Evolutionary conservation across 2,888 invertebrate species (phyloP), one percentile per base, ranked within the genome.

Genomic region (Epistrophe eligans): DNA sequence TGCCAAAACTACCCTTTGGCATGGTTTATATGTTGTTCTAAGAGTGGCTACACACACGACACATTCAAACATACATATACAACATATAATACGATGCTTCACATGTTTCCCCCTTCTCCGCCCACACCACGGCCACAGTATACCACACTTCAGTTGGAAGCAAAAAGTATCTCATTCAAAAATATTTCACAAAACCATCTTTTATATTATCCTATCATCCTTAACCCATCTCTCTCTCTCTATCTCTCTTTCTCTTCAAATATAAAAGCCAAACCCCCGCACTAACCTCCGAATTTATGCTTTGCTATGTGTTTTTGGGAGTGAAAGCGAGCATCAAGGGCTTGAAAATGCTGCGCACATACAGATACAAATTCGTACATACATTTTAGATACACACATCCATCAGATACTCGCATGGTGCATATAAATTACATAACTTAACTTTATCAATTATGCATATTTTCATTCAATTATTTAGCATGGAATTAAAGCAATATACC

Each of bases 391-490:
- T 32, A 71, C 28, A 48, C 40, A 62, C 13, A 66, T 32, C 64
- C 64, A 43, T 55, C 55, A 55, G 55, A 55, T 35, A 58, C 13
- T 52, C 60, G 28, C 66, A 83, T 79, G 79, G 87, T 87, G 83
- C 87, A 87, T 87, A 88, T 84, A 88, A 84, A 88, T 88, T 88
- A 88, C 80, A 87, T 84, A 88, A 77, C 84, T 84, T 88, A 88
- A 88, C 85, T 88, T 83, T 82, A 84, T 89, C 88, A 89, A 89
- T 89, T 89, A 89, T 89, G 89, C 88, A 88, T 88, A 88, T 89
- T 89, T 89, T 89, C 89, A 89, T 89, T 88, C 82, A 89, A 88
- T 88, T 89, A 88, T 88, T 89, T 88, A 88, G 85, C 82, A 85
- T 80, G 82, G 88, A 82, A 84, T 84, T 88, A 84, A 88, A 88